Evolutionary conservation across 2,888 invertebrate genomes (phyloP).

Genomic region (Acleris sparsana): DNA sequence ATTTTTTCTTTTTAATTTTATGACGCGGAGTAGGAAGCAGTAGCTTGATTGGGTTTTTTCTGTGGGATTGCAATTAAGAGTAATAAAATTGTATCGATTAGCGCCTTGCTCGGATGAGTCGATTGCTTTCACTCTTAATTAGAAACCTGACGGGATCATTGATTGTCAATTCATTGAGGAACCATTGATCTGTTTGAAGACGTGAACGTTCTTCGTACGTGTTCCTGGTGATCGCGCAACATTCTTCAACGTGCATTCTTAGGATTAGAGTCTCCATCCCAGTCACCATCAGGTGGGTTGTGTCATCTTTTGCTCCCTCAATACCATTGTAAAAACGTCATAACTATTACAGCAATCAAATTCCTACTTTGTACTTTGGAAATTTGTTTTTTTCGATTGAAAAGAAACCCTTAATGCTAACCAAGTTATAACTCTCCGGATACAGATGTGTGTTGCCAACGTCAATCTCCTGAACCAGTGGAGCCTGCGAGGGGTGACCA

Average conservation of each 20-base stretch:
- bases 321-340: too few species aligned
- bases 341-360: too few species aligned
- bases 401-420: too few species aligned
- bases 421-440: background rate
- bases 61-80: conserved; percentile 29
- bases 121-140: conserved; percentile 36
- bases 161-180: conserved; percentile 31
- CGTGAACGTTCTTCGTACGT: conserved; percentile 2
- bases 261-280: too few species aligned
- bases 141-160: conserved; percentile 34
- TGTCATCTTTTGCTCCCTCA: too few species aligned
- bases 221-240: too few species aligned
- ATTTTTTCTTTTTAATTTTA: conserved; percentile 37
- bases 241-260: too few species aligned
- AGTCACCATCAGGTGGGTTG: too few species aligned
- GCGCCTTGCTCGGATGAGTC: conserved; percentile 23
- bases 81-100: conserved; percentile 34
- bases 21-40: conserved; percentile 24
- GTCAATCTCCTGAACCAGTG: conserved; percentile 2
- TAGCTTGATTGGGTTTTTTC: conserved; percentile 32
- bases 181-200: conserved; percentile 15
- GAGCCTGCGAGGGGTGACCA: conserved; percentile 7
- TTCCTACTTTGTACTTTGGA: too few species aligned
- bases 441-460: conserved; percentile 1
- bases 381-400: too few species aligned